Conservation (phyloP, 2,888 invertebrate species). For the Acleris laterana region DNA sequence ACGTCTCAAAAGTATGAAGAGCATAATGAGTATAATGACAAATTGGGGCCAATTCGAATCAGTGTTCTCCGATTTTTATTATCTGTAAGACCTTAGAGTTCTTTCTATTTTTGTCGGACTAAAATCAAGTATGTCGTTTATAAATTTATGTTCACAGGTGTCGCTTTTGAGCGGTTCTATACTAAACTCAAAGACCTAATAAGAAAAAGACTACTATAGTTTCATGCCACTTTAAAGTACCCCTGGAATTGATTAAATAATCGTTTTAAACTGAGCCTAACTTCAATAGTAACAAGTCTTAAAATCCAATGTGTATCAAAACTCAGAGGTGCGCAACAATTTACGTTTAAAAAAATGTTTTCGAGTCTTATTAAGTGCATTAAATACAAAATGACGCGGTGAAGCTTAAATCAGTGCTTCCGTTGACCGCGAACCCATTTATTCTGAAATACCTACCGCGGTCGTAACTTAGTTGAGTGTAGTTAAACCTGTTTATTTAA, state of each 20-base stretch:
- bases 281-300: background rate
- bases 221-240: background rate
- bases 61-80: no score
- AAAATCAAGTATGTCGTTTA: background rate
- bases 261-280: background rate
- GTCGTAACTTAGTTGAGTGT: conserved; percentile 15
- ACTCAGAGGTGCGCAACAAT: background rate
- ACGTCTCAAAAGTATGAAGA: background rate
- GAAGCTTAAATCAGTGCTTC: conserved; percentile 30
- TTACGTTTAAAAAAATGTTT: conserved; percentile 8
- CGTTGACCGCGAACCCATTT: conserved; percentile 15
- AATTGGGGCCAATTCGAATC: no score
- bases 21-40: background rate
- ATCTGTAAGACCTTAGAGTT: background rate
- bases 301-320: background rate
- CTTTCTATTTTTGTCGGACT: background rate
- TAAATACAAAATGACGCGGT: conserved; percentile 22
- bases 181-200: no score
- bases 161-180: background rate
- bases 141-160: background rate
- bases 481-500: conserved; percentile 31
- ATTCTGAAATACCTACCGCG: conserved; percentile 31
- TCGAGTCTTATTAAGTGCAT: conserved; percentile 20
- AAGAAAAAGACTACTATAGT: no score
- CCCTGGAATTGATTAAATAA: background rate